These are phyloP conservation scores for Virgularia gustaviana DNA, from an alignment of 92 coral and sea anemone species.

Conservation along the genomic window DNA sequence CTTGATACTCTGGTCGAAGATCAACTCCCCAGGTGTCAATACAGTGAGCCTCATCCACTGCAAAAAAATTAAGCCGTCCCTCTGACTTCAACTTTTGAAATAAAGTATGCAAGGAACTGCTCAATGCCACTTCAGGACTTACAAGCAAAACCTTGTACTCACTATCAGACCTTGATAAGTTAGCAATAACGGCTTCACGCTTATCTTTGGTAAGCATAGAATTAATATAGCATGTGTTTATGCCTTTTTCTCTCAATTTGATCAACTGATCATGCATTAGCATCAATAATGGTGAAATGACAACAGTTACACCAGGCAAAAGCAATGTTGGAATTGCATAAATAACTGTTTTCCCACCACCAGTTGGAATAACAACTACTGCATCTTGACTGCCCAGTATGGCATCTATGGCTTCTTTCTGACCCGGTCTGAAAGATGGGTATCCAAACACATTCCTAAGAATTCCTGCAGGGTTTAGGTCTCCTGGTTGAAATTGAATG, in stretches of 20 bases:
- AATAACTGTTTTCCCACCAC: neutral
- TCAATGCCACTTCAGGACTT: neutral
- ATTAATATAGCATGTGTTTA: neutral
- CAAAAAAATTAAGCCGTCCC: slow-evolving; percentile 30
- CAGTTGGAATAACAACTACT: slow-evolving; percentile 5
- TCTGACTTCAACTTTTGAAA: neutral
- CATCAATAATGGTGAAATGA: slow-evolving; percentile 1
- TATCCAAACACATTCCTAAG: neutral
- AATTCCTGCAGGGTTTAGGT: neutral
- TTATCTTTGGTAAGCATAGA: neutral
- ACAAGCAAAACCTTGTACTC: neutral
- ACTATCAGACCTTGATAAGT: neutral
- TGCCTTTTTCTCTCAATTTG: slow-evolving; percentile 1
- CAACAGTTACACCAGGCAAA: slow-evolving; percentile 7
- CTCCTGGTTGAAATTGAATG: neutral
- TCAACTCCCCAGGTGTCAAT: slow-evolving; percentile 36
- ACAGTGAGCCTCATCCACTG: slow-evolving; percentile 30
- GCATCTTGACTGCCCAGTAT: neutral
- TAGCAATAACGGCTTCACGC: slow-evolving; percentile 6
- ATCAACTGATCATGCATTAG: slow-evolving; percentile 1
- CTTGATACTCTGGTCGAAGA: slow-evolving; percentile 31
- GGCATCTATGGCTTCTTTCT: neutral
- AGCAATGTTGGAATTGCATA: slow-evolving; percentile 2
- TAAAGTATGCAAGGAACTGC: neutral
- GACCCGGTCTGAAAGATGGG: slow-evolving; percentile 1